Percentiles rank a stretch among this genome's conserved stretches.
Evolutionary conservation across 2,888 invertebrate genomes (phyloP).

Genomic region (Allacma fusca): DNA sequence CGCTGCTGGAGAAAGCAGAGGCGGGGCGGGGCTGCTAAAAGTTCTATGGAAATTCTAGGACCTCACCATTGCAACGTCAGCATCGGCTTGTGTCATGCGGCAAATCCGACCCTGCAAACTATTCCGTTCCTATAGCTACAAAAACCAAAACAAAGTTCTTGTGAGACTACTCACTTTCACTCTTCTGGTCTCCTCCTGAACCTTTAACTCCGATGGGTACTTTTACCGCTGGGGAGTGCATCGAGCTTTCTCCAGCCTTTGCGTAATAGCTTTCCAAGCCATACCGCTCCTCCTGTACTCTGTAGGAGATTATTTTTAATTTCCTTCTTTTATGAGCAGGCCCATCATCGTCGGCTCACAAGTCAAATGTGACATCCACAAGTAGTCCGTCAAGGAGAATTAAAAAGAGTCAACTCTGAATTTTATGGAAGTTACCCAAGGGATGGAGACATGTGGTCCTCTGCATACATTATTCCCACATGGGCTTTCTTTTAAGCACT

Average conservation of each 20-base stretch:
- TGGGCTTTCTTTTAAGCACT: too few species aligned
- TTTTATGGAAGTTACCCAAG: too few species aligned
- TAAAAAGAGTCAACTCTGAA: too few species aligned
- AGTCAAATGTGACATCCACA: too few species aligned
- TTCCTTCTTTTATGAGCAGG: too few species aligned
- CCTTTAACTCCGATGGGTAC: neutral
- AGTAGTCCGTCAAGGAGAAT: too few species aligned
- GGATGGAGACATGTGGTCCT: too few species aligned
- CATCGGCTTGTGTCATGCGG: slow-evolving; percentile 42
- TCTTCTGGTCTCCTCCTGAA: slow-evolving; percentile 19
- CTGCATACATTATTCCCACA: too few species aligned
- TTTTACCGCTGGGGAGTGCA: slow-evolving; percentile 27
- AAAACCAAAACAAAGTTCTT: slow-evolving; percentile 21
- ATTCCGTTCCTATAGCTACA: slow-evolving; percentile 39
- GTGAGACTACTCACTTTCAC: neutral
- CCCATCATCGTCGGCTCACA: too few species aligned
- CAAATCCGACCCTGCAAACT: slow-evolving; percentile 41
- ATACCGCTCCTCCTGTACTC: neutral
- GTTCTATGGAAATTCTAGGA: neutral
- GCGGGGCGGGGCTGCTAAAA: slow-evolving; percentile 41
- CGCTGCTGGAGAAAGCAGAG: slow-evolving; percentile 44
- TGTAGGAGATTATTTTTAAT: too few species aligned
- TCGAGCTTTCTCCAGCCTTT: neutral
- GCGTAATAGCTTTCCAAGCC: neutral
- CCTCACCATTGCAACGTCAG: slow-evolving; percentile 5